A percentile compares a stretch with the other conserved stretches of the same genome.
Conservation (phyloP, 1,140 invertebrate species). For the Camponotus pennsylvanicus region DNA sequence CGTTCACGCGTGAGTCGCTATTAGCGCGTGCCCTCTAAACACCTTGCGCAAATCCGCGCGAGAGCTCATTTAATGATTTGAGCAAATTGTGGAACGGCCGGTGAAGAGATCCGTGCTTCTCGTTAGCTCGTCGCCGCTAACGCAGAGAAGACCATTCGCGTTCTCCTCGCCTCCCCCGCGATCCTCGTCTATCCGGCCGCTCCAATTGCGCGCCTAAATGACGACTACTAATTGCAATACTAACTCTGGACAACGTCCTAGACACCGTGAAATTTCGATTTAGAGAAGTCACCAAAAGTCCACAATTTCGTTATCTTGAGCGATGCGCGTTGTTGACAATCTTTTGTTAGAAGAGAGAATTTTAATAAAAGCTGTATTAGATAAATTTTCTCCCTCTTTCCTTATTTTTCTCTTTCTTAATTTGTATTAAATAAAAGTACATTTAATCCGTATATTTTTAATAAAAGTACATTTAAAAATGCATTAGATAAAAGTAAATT, state of each 20-base stretch:
- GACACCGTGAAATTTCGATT: not conserved
- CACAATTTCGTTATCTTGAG: not conserved
- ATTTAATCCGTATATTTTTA: too few relatives aligned
- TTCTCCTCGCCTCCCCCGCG: not conserved
- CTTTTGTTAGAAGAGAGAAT: not conserved
- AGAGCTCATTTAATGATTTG: constrained; percentile 69
- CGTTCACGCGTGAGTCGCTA: constrained; percentile 37
- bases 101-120: constrained; percentile 75
- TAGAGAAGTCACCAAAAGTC: not conserved
- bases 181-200: not conserved
- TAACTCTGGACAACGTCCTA: not conserved
- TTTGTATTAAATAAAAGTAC: not conserved
- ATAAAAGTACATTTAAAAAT: too few relatives aligned
- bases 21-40: constrained; percentile 74
- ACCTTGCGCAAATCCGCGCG: constrained; percentile 64
- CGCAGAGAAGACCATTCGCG: not conserved
- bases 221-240: constrained; percentile 15
- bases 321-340: not conserved
- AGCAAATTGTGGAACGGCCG: constrained; percentile 60
- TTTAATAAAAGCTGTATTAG: not conserved
- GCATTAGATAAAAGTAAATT: too few relatives aligned
- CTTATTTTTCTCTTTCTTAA: not conserved
- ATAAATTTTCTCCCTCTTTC: not conserved
- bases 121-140: constrained; percentile 77
- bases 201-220: constrained; percentile 2